Conservation (phyloP, 2,797 vertebrate genomes). For the Mycteria americana region DNA sequence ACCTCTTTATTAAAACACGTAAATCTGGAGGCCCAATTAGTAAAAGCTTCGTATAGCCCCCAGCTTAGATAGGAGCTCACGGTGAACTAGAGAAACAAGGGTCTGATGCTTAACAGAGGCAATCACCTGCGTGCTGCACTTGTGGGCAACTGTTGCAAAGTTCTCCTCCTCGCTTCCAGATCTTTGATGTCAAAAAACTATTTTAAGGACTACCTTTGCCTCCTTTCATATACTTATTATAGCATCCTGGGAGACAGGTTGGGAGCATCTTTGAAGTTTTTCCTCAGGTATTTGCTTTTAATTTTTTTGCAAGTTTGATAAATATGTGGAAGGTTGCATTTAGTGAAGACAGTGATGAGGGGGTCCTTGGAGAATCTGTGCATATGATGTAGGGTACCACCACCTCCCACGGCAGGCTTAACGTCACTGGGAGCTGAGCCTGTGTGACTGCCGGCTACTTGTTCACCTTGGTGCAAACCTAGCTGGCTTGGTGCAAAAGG, state of each 20-base stretch:
- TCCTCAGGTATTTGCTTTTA: neutral
- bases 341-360: neutral
- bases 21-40: neutral
- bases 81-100: neutral
- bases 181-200: neutral
- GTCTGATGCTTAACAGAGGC: neutral
- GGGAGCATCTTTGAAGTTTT: neutral
- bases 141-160: neutral
- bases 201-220: neutral
- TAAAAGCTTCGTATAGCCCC: neutral
- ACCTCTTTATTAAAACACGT: constrained; percentile 18
- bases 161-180: neutral
- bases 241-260: neutral
- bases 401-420: neutral
- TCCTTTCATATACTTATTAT: neutral
- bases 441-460: neutral
- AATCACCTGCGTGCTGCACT: neutral
- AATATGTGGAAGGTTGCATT: neutral
- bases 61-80: neutral
- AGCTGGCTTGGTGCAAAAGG: neutral
- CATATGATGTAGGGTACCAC: neutral
- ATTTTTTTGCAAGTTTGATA: neutral
- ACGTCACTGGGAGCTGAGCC: neutral
- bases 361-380: neutral
- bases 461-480: neutral